Percentiles rank a stretch among this genome's conserved stretches.
These are phyloP conservation scores for Phymatocera aterrima DNA, from an alignment of 2,888 invertebrate species.

Conservation along the genomic window DNA sequence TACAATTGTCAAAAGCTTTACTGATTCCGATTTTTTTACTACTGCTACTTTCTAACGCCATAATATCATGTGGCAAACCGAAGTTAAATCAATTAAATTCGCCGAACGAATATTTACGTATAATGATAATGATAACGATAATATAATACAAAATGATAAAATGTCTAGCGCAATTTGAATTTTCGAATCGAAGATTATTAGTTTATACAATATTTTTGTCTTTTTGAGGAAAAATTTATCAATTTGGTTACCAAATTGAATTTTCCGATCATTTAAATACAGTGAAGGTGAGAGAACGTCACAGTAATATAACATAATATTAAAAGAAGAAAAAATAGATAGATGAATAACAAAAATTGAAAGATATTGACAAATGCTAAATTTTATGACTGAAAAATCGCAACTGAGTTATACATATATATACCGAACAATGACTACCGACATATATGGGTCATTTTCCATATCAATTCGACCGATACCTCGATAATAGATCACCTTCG, in stretches of 20 bases:
- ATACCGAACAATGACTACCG: background rate
- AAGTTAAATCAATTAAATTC: background rate
- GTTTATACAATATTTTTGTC: background rate
- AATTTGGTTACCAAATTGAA: constrained; percentile 37
- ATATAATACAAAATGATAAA: background rate
- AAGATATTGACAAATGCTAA: background rate
- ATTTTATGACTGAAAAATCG: constrained; percentile 19
- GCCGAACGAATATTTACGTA: background rate
- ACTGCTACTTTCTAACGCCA: no score
- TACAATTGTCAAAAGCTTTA: no score
- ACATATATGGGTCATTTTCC: no score
- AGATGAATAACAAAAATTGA: background rate
- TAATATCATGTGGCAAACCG: no score
- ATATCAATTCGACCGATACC: no score
- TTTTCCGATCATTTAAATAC: constrained; percentile 1
- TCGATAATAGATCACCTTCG: no score
- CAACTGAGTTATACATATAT: background rate
- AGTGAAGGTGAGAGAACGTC: background rate
- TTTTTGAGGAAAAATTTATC: constrained; percentile 20
- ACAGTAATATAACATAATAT: no score
- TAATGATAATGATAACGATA: no score
- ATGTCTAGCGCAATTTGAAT: constrained; percentile 40
- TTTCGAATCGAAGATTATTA: background rate
- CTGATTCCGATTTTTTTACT: no score
- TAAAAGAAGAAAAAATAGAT: background rate